Evolutionary conservation across 1,140 invertebrate genomes (phyloP), one percentile per base, ranked within the genome.

Genomic region (Drosophila baimaii): DNA sequence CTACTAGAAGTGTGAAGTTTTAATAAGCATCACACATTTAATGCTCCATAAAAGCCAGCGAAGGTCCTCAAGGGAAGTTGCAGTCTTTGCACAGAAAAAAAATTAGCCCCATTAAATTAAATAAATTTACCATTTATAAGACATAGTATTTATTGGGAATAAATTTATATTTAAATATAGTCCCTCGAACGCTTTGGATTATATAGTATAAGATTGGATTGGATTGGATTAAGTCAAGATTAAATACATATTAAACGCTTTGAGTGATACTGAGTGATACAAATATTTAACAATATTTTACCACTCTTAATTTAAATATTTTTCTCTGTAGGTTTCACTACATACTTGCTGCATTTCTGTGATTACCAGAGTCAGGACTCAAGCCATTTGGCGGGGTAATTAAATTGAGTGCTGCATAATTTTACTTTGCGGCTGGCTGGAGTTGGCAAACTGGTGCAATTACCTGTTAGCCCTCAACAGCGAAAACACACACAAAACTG

Each of bases 341-440:
- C n/a, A 41, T 21, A 37, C 51, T 31, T 15, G 12, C 33, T 23
- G 25, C 44, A 25, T 58, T 71, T 5, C 43, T 39, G 57, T 21
- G 55, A 54, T 74, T 61, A 66, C 46, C 63, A 57, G 43, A 81
- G 68, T 65, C 63, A 46, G 25, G 17, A 35, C 39, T 55, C 9
- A 54, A 61, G 71, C 56, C 72, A 77, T 88, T 88, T 47, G 76
- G 56, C 57, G 54, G 51, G 69, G 74, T 88, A 84, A 90, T 89
- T 88, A 81, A 85, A 89, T 90, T 88, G 80, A 84, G 85, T 84
- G 85, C 65, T 81, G 77, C 82, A 80, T 81, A 78, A 90, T 78
- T 90, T 85, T 84, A 56, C 54, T 68, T 64, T 69, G 78, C 79
- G 79, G 78, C 64, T 69, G 58, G 75, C 58, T 69, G 58, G 62